These are phyloP conservation scores for Takifugu rubripes DNA, from an alignment of 2,797 vertebrate species.

Conservation along the genomic window DNA sequence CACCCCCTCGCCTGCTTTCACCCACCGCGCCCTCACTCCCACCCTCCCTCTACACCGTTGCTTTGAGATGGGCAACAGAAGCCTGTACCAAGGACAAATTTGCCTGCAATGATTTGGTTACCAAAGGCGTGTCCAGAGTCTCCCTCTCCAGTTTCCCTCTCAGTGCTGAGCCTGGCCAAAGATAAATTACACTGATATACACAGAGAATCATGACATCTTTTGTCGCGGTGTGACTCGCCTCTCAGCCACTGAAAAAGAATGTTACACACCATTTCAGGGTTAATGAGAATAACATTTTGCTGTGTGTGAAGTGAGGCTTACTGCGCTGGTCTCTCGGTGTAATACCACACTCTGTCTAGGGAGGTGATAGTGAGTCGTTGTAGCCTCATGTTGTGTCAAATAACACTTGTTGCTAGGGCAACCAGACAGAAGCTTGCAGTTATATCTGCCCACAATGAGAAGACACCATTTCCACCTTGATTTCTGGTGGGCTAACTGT, in stretches of 20 bases:
- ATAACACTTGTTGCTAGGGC: too few species aligned
- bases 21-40: conserved; percentile 5
- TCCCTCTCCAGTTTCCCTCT: conserved; percentile 28
- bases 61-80: conserved; percentile 43
- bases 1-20: conserved; percentile 13
- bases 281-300: too few species aligned
- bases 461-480: too few species aligned
- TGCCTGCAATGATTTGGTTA: conserved; percentile 52
- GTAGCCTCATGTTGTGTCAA: too few species aligned
- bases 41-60: conserved; percentile 13
- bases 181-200: conserved; percentile 38
- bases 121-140: conserved; percentile 8
- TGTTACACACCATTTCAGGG: too few species aligned
- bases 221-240: conserved; percentile 23
- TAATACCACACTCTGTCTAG: too few species aligned
- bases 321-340: too few species aligned
- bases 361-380: too few species aligned
- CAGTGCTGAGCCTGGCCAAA: conserved; percentile 12
- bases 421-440: too few species aligned
- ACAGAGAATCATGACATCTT: conserved; percentile 17
- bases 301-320: too few species aligned
- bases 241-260: conserved; percentile 4
- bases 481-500: too few species aligned
- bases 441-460: too few species aligned
- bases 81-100: conserved; percentile 58